Evolutionary conservation across 2,888 invertebrate species (phyloP), one percentile per base, ranked within the genome.

Genomic region (Chymomyza procnemis): DNA sequence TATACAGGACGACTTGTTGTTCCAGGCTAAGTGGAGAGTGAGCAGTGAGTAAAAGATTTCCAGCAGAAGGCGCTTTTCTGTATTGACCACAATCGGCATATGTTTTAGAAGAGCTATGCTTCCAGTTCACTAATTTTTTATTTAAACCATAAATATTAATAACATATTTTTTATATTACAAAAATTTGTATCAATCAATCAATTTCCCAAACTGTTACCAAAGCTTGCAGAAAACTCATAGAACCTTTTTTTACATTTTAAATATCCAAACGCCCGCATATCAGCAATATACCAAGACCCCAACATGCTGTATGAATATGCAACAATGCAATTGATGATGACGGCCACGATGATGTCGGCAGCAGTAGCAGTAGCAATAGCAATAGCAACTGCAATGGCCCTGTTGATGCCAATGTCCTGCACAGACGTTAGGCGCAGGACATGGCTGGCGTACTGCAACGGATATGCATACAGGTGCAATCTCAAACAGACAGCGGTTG

Each of bases 391-490:
- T n/a, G 26, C 14, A 54, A 14, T 54, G 54, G 34, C 54, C 12
- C 66, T 30, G 26, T n/a, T 14, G 19, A 21, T 54, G 54, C 2
- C 34, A 41, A 50, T 50, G 50, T 18, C 14, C 55, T 14, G 64
- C 14, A 16, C 54, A 22, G 22, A 56, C 56, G 26, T 56, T 56
- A 56, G 56, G 34, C 34, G 56, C 34, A 41, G 34, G 61, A 55
- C n/a, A 58, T 9, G 19, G 52, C 19, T 9, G 19, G 52, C 19
- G 55, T 47, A 57, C 68, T 71, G 74, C 68, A 74, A 69, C 70
- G 80, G 77, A 78, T 69, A 79, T 74, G 71, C 78, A 79, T 74
- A 79, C 81, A 81, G 83, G 80, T 83, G 80, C 78, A 80, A 83
- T 83, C 80, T 81, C 79, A 66, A 79, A 58, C 75, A 75, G 82